Percentiles rank a stretch among this genome's conserved stretches.
These are phyloP conservation scores for Vandiemenella viatica DNA, from an alignment of 2,888 invertebrate genomes.

Conservation along the genomic window DNA sequence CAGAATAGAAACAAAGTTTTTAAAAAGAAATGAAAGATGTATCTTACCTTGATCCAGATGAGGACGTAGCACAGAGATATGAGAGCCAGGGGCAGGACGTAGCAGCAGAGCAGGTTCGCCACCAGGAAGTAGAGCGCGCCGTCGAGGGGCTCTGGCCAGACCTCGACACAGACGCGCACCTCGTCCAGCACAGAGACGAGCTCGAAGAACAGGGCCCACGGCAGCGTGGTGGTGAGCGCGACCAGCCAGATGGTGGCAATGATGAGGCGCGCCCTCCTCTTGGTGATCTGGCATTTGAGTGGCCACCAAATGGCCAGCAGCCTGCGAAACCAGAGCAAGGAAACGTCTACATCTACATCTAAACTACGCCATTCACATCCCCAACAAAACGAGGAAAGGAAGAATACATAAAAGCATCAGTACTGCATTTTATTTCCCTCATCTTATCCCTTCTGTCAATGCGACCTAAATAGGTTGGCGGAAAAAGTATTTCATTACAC, in stretches of 20 bases:
- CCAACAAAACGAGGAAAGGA: too few relatives aligned
- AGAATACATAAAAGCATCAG: too few relatives aligned
- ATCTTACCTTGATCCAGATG: constrained; percentile 60
- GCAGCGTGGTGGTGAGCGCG: constrained; percentile 68
- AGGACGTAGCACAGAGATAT: constrained; percentile 84
- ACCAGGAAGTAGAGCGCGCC: constrained; percentile 76
- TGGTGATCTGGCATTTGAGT: constrained; percentile 78
- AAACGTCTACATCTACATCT: too few relatives aligned
- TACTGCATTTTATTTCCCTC: too few relatives aligned
- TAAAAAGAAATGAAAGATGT: too few relatives aligned
- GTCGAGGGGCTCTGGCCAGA: constrained; percentile 72
- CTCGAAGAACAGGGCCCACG: constrained; percentile 85
- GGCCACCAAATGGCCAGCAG: constrained; percentile 95
- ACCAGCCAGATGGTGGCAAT: constrained; percentile 83
- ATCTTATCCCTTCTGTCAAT: too few relatives aligned
- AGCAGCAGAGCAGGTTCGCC: constrained; percentile 77
- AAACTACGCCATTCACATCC: too few relatives aligned
- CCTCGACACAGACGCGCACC: constrained; percentile 59
- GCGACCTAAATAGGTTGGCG: too few relatives aligned
- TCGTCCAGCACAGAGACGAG: constrained; percentile 56
- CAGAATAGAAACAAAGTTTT: too few relatives aligned
- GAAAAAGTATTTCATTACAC: too few relatives aligned
- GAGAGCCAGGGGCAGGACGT: constrained; percentile 77
- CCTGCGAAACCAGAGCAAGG: constrained; percentile 47
- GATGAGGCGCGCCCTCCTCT: constrained; percentile 70